Base-by-base conservation (phyloP, 2,888 invertebrate species). In the Ormyrus labotus region DNA sequence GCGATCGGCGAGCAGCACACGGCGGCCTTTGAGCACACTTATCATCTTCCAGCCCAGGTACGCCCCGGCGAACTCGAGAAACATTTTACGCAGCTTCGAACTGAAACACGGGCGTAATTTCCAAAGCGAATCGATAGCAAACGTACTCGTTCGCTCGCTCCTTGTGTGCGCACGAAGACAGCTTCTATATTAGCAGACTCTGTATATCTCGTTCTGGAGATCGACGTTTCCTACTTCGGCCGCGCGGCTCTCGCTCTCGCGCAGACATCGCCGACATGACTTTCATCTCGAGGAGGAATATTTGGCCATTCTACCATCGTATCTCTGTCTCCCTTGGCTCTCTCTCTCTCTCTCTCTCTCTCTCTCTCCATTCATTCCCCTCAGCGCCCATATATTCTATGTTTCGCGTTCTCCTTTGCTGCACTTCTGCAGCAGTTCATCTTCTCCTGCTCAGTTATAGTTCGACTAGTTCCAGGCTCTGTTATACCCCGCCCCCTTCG, bases 361-460 rank as follows among this genome's bases (percentile, higher is more conserved):
- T 34, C 34, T 34, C 34, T 45, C 61, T 61, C 73, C 58, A 77
- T 72, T 77, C 80, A 72, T 68, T 80, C 77, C 34, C 61, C 72
- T 47, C 53, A 13, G 50, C 68, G 50, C 67, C 61, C 71, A 68
- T 81, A 73, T 64, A 76, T 72, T 60, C 73, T 78, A 76, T 70
- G 77, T 79, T 73, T 79, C 76, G 11, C 77, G 70, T 80, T 80
- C 82, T 80, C 82, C 77, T 77, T 82, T 80, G 77, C 82, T 82
- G 80, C 80, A 82, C 82, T 82, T 82, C 71, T 77, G 69, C 77
- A 79, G 77, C 55, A 77, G 80, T 82, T 82, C 80, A 82, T 82
- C 80, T 82, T 82, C 78, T 53, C 70, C 51, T 13, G 10, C 58
- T 34, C 55, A 13, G 61, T 58, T 71, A 34, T 34, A 69, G 77